Evolutionary conservation across 2,888 invertebrate species (phyloP).

Genomic region (Drosophila monieri): DNA sequence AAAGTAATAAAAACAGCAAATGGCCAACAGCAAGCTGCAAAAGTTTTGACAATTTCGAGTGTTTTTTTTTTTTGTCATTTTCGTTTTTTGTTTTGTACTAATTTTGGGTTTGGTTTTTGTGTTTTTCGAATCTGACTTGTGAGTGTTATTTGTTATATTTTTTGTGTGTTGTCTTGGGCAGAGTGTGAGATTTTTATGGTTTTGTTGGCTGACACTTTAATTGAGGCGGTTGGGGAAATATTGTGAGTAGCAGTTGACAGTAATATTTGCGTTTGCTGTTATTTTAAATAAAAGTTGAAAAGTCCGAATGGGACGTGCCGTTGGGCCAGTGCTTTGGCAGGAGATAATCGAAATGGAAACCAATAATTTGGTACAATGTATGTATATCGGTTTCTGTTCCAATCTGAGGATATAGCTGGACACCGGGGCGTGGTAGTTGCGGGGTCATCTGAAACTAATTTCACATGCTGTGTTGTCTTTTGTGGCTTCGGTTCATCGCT

Average conservation of each 20-base stretch:
- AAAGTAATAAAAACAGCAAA: slow-evolving; percentile 53
- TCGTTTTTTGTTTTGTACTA: slow-evolving; percentile 19
- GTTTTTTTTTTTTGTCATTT: slow-evolving; percentile 3
- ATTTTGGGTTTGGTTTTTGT: slow-evolving; percentile 48
- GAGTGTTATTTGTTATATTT: slow-evolving; percentile 19
- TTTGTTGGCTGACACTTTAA: slow-evolving; percentile 59
- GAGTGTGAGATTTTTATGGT: slow-evolving; percentile 17
- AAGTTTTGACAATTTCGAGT: slow-evolving; percentile 50
- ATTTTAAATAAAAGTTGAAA: slow-evolving; percentile 40
- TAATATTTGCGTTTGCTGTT: slow-evolving; percentile 35
- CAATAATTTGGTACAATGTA: slow-evolving; percentile 35
- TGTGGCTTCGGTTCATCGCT: slow-evolving; percentile 69
- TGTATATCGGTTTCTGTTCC: not conserved
- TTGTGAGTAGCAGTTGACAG: slow-evolving; percentile 41
- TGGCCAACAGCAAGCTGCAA: slow-evolving; percentile 31
- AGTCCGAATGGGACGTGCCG: slow-evolving; percentile 13
- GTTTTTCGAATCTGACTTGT: slow-evolving; percentile 26
- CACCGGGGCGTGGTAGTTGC: slow-evolving; percentile 8
- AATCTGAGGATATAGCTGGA: not conserved
- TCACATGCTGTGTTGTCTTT: slow-evolving; percentile 65
- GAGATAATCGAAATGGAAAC: slow-evolving; percentile 40
- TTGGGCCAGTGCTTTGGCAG: not conserved
- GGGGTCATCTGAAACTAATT: slow-evolving; percentile 57
- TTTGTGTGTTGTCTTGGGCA: not conserved
- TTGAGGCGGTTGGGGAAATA: slow-evolving; percentile 52